Base-by-base conservation (phyloP, 2,797 vertebrate genomes). In the Selene dorsalis region DNA sequence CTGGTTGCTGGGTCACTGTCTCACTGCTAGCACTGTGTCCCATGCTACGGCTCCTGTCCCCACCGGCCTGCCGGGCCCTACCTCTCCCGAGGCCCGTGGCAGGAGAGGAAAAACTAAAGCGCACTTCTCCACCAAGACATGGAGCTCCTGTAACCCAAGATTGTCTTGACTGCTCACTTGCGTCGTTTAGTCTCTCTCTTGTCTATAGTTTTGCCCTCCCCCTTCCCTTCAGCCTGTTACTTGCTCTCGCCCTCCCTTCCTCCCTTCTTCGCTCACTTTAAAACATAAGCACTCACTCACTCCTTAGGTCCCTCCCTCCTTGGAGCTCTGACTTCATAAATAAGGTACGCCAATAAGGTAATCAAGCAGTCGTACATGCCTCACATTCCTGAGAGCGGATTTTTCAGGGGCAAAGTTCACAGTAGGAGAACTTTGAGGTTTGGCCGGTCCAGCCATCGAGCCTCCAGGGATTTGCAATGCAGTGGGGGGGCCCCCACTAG, bases 381-480 rank as follows among this genome's bases (percentile, higher is more conserved):
- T 92, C 94, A 95, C 96, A 97, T 98, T 97, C 96, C 95, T 88
- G 67, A 92, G 90, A 79, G 87, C 48, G 77, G 85, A 93, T 94
- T 92, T 56, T 92, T 94, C 84, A 62, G 89, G 94, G 93, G 87
- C 78, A 90, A 93, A 94, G 95, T 95, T 96, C 94, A 94, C 88
- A n/a, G 71, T 89, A 91, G 91, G 91, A 88, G 82, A 93, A 93
- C 68, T 77, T 80, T 82, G 94, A 94, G 91, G 92, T 88, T 88
- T 89, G 84, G 72, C 67, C 17, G 3, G 76, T 60, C 76, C 45
- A 35, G 82, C 70, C 79, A 63, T 73, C 73, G 66, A 77, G 80
- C 74, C 57, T 83, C 55, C 77, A 81, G 79, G 71, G 72, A 81
- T 84, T 82, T 83, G 69, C 30, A 0, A 75, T 47, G 39, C 52